These are phyloP conservation scores for Dunckerocampus dactyliophorus DNA, from an alignment of 2,113 vertebrate species.

Conservation along the genomic window DNA sequence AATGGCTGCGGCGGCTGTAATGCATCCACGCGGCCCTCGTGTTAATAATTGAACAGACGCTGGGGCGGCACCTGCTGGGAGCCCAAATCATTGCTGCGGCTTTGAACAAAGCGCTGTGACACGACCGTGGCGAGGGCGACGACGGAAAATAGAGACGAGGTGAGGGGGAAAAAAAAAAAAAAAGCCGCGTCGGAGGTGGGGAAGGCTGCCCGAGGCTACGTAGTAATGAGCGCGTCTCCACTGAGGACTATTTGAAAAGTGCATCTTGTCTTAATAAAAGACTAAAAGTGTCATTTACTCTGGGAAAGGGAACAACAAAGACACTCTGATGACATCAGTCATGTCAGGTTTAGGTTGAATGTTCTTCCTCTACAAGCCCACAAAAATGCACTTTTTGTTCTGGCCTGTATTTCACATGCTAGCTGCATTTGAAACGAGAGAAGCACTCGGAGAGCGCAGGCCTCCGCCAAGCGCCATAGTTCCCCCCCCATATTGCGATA, in stretches of 20 bases:
- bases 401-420: no score
- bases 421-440: no score
- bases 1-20: constrained; percentile 79
- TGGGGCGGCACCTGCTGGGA: constrained; percentile 90
- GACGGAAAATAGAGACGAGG: constrained; percentile 77
- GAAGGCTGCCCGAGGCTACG: constrained; percentile 88
- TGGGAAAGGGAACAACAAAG: constrained; percentile 90
- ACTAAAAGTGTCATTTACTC: constrained; percentile 97
- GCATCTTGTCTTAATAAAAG: constrained; percentile 99
- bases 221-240: constrained; percentile 98
- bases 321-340: constrained; percentile 62
- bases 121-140: constrained; percentile 81
- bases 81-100: constrained; percentile 83
- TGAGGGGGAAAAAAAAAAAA: constrained; percentile 64
- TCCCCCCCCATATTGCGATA: no score
- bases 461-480: no score
- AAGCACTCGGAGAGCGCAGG: no score
- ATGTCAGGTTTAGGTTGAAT: background rate
- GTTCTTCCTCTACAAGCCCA: background rate
- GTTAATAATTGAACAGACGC: constrained; percentile 96
- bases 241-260: constrained; percentile 91
- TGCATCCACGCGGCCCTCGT: constrained; percentile 81
- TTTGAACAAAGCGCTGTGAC: constrained; percentile 90
- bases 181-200: constrained; percentile 81
- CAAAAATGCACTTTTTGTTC: no score